Percentiles rank a stretch among this genome's conserved stretches.
These are phyloP conservation scores for Myotis pilosus DNA, from an alignment of 2,797 vertebrate species.

Conservation along the genomic window DNA sequence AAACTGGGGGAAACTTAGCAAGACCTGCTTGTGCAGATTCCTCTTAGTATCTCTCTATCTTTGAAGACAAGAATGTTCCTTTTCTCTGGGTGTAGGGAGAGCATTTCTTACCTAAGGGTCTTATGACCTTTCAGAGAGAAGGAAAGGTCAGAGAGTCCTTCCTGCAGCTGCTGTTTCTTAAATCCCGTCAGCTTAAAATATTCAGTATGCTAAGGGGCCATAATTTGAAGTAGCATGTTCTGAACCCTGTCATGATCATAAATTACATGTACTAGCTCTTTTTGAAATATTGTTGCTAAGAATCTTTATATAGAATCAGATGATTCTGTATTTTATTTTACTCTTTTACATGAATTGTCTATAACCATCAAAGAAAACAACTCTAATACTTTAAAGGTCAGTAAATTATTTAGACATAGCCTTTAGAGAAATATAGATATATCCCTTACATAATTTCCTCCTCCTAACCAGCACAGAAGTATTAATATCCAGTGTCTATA, in stretches of 20 bases:
- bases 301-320: background rate
- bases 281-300: constrained; percentile 42
- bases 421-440: constrained; percentile 49
- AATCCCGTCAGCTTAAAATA: background rate
- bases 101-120: background rate
- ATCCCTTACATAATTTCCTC: constrained; percentile 49
- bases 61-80: background rate
- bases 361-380: constrained; percentile 39
- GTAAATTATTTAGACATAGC: constrained; percentile 64
- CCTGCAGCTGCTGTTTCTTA: background rate
- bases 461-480: constrained; percentile 3
- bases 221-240: background rate
- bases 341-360: constrained; percentile 34
- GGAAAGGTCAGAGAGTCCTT: background rate
- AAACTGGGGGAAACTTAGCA: background rate
- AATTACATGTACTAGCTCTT: constrained; percentile 28
- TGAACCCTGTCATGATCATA: background rate
- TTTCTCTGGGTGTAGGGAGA: background rate
- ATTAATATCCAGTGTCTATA: constrained; percentile 39
- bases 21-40: background rate
- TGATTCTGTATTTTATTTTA: constrained; percentile 46
- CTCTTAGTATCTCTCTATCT: background rate
- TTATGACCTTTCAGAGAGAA: background rate
- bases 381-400: constrained; percentile 40
- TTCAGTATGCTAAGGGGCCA: background rate